Conservation (phyloP, 2,888 invertebrate species). For the Sphaeridia pumilis region DNA sequence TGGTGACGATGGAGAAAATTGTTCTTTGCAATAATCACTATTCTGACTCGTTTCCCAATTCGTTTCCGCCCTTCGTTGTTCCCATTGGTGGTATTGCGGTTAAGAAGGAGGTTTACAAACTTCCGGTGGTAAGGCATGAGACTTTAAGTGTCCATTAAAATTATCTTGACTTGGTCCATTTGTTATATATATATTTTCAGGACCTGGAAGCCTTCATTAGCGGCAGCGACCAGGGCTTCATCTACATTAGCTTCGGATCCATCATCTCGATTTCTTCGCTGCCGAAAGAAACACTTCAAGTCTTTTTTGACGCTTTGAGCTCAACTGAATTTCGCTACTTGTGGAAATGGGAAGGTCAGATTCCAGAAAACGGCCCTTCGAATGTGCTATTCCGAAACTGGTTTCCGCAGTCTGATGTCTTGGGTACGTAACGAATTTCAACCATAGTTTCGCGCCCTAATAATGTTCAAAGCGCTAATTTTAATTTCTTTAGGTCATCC, state of each 20-base stretch:
- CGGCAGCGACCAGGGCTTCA: slow-evolving; percentile 16
- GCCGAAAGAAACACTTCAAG: not conserved
- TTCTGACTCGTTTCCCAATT: not conserved
- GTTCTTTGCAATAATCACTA: not conserved
- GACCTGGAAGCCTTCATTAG: not conserved
- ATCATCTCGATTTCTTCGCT: not conserved
- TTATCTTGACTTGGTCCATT: no score
- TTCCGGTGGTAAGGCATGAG: no score
- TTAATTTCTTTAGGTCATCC: slow-evolving; percentile 16
- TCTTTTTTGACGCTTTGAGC: slow-evolving; percentile 1
- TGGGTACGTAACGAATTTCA: slow-evolving; percentile 9
- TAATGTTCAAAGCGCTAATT: not conserved
- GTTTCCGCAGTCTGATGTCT: slow-evolving; percentile 16
- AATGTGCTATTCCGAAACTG: slow-evolving; percentile 11
- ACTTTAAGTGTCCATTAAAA: no score
- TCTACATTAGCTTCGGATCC: slow-evolving; percentile 27
- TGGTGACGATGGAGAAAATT: not conserved
- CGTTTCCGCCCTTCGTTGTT: not conserved
- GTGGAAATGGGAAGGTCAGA: slow-evolving; percentile 14
- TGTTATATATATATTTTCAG: not conserved
- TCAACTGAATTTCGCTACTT: slow-evolving; percentile 2
- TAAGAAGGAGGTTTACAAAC: no score
- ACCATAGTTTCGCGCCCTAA: not conserved
- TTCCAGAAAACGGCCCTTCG: slow-evolving; percentile 7
- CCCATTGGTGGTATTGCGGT: no score